A percentile compares a stretch with the other conserved stretches of the same genome.
Conservation (phyloP, 2,888 invertebrate species). For the Asteroscopus sphinx region DNA sequence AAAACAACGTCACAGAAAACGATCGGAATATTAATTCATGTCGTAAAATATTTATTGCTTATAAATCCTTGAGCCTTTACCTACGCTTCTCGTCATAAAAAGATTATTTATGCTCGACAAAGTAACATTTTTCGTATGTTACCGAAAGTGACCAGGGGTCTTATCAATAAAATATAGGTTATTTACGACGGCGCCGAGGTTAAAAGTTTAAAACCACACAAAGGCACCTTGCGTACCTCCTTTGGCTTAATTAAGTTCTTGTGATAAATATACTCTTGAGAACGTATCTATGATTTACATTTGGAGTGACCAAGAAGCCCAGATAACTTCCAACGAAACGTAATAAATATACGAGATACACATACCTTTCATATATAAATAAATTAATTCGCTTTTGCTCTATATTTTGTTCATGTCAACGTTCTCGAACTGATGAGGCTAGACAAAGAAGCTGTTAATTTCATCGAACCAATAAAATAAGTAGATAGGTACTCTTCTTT, state of each 20-base stretch:
- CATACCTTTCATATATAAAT: conserved; percentile 2
- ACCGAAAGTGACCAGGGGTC: conserved; percentile 83
- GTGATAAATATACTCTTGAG: conserved; percentile 60
- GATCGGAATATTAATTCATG: conserved; percentile 90
- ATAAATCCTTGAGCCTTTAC: conserved; percentile 90
- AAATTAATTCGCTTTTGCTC: conserved; percentile 19
- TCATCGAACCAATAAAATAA: too few species aligned
- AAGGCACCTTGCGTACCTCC: conserved; percentile 61
- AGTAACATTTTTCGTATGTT: conserved; percentile 89
- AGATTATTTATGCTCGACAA: conserved; percentile 89
- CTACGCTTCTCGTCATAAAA: conserved; percentile 90
- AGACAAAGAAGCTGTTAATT: too few species aligned
- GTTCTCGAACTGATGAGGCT: conserved; percentile 3
- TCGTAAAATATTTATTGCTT: conserved; percentile 90
- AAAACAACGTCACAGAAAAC: conserved; percentile 89
- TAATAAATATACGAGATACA: conserved; percentile 52
- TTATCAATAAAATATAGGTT: conserved; percentile 86
- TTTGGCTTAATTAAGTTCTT: conserved; percentile 67
- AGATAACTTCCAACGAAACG: conserved; percentile 60
- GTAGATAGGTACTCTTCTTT: too few species aligned
- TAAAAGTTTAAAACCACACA: conserved; percentile 68
- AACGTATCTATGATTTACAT: conserved; percentile 63
- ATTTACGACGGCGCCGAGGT: conserved; percentile 84
- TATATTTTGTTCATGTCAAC: conserved; percentile 16
- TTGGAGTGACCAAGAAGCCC: conserved; percentile 60